Base-by-base conservation (phyloP, 2,888 invertebrate species). In the Escarpia spicata region DNA sequence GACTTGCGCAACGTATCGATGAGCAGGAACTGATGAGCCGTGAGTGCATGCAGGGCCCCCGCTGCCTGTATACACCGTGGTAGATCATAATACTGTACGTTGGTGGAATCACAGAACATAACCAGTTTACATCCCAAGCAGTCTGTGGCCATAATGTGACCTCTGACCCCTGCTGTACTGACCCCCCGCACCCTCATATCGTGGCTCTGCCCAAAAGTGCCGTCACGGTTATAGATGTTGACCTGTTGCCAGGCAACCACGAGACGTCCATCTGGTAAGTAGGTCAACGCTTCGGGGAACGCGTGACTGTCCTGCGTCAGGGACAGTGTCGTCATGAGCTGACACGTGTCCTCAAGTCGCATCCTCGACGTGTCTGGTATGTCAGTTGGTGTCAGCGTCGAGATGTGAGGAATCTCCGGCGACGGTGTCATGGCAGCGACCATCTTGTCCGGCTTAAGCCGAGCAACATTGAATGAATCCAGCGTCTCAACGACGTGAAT, bases 181-280 rank as follows among this genome's bases (percentile, higher is more conserved):
- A 75, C 75, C 75, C 75, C 75, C 19, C 75, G 75, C 6, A 26
- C 75, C 75, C 19, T 75, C 75, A 75, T 75, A 26, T n/a, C 19
- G 75, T 3, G 75, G 19, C 75, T 4, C 26, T 26, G 3, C 4
- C 6, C 75, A 2, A 75, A 26, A 26, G 75, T 6, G 75, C 75
- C 75, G 19, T 75, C 75, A 0, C 6, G 75, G 75, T 19, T 75
- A 26, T 75, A 75, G 75, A 75, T 75, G 75, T 75, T 19, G n/a
- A 75, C 75, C 75, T 75, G 75, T 75, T 75, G 75, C 75, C 75
- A 75, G 19, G 75, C 75, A 75, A 75, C 75, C 75, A 75, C 75
- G n/a, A 75, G 75, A n/a, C 26, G 75, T 75, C 75, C 75, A 75
- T 75, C 75, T 75, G 75, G 75, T n/a, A 75, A 75, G 75, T 26